Conservation (phyloP, 2,113 vertebrate genomes). For the Sialia sialis region DNA sequence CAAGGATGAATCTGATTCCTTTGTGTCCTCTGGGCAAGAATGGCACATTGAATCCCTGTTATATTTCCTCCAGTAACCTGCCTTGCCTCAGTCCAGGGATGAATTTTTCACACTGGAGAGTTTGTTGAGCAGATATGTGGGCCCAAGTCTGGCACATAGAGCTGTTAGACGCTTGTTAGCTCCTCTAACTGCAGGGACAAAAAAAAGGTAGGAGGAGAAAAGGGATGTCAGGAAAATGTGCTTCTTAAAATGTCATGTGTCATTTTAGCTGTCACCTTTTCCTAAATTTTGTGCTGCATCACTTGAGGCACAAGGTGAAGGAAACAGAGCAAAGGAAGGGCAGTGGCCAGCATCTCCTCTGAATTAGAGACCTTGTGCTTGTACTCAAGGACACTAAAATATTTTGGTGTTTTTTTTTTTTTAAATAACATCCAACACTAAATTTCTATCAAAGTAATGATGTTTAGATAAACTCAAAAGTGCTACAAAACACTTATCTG, state of each 20-base stretch:
- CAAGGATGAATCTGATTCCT: background rate
- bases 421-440: background rate
- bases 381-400: background rate
- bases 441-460: background rate
- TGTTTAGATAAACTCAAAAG: background rate
- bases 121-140: background rate
- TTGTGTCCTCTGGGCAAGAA: background rate
- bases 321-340: background rate
- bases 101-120: background rate
- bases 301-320: background rate
- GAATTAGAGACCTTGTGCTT: background rate
- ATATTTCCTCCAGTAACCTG: background rate
- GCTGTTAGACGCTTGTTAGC: background rate
- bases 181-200: background rate
- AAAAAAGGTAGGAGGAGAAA: background rate
- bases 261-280: slow-evolving; percentile 3
- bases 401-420: background rate
- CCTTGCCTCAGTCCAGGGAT: background rate
- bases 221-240: background rate
- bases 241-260: background rate
- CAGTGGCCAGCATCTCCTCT: background rate
- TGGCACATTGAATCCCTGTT: accelerated
- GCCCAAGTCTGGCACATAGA: background rate
- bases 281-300: background rate
- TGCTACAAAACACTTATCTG: background rate